Percentiles rank a stretch among this genome's conserved stretches.
These are phyloP conservation scores for Pachliopta kotzebuea DNA, from an alignment of 2,888 invertebrate genomes.

Conservation along the genomic window DNA sequence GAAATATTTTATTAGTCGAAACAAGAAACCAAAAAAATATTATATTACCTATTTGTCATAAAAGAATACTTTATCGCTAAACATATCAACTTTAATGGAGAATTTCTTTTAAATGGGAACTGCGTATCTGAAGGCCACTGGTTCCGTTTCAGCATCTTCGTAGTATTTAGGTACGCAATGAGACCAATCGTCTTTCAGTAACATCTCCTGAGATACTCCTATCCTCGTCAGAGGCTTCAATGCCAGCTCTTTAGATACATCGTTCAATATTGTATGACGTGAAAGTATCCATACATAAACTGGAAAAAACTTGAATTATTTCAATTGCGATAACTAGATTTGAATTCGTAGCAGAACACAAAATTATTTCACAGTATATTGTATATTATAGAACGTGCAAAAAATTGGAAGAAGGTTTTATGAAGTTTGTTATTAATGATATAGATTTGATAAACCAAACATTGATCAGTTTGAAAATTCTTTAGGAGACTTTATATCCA, in stretches of 20 bases:
- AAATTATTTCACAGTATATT: no score
- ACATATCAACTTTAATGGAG: background rate
- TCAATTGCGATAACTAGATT: no score
- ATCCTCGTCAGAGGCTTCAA: conserved; percentile 48
- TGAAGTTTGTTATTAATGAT: no score
- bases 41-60: background rate
- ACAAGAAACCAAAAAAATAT: background rate
- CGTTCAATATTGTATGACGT: conserved; percentile 52
- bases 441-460: no score
- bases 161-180: conserved; percentile 61
- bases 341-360: no score
- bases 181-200: conserved; percentile 51
- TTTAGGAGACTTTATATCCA: no score
- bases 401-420: no score
- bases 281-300: conserved; percentile 70
- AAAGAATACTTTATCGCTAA: no score
- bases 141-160: conserved; percentile 49
- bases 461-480: no score
- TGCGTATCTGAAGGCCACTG: conserved; percentile 57
- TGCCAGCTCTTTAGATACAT: conserved; percentile 59
- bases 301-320: conserved; percentile 40
- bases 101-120: conserved; percentile 45
- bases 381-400: no score
- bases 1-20: background rate
- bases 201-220: conserved; percentile 41